Conservation (phyloP, 2,797 vertebrate species). For the Fringilla coelebs region DNA sequence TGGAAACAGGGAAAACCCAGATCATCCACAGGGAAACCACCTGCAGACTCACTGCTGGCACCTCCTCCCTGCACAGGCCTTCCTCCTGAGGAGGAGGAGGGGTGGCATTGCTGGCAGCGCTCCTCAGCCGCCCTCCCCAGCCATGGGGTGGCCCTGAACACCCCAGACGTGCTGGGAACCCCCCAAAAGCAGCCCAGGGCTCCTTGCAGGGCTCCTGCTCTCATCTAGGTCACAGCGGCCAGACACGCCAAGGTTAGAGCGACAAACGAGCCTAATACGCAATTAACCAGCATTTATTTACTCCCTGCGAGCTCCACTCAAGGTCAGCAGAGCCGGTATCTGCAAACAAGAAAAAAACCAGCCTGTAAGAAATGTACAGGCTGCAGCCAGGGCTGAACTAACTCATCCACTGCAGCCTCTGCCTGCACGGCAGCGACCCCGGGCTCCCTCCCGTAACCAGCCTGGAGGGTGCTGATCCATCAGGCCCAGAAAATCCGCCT, state of each 20-base stretch:
- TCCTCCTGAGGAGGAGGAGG: background rate
- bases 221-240: background rate
- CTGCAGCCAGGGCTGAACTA: background rate
- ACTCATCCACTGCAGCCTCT: background rate
- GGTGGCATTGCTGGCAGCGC: accelerated
- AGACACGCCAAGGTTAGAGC: constrained; percentile 1
- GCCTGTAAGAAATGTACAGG: background rate
- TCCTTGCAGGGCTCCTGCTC: background rate
- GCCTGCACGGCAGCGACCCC: accelerated
- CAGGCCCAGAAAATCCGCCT: background rate
- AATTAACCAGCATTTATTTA: constrained; percentile 46
- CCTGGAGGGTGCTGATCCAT: background rate
- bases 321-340: background rate
- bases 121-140: background rate
- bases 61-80: background rate
- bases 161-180: accelerated
- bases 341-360: background rate
- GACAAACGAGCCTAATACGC: background rate
- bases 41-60: background rate
- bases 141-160: background rate
- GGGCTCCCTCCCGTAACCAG: background rate
- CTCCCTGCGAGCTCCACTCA: constrained; percentile 12
- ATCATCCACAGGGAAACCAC: background rate
- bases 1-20: background rate
- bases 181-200: background rate